Base-by-base conservation (phyloP, 2,797 vertebrate genomes). In the Leptatherina wallacei region DNA sequence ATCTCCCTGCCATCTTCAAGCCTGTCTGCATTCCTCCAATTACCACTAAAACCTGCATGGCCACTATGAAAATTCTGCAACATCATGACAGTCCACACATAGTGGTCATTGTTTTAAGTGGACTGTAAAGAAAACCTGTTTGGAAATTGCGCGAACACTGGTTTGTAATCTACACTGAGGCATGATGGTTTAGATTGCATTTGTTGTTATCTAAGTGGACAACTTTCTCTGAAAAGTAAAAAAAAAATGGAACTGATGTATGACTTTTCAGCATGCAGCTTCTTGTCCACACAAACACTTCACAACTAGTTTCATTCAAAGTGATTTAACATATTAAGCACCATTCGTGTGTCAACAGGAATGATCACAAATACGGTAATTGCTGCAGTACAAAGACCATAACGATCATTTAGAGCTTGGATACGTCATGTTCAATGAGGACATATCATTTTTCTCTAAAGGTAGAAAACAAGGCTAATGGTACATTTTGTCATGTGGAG, bases 331-430 rank as follows among this genome's bases (percentile, higher is more conserved):
- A 61, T 83, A 85, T 83, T 89, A 69, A 75, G 70, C 72, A 71
- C 74, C 65, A 66, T 77, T 78, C 70, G 73, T 73, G 82, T 87
- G 89, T 92, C 90, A 92, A 90, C 90, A 88, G 75, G 68, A 74
- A 44, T 51, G 65, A 76, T 89, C 81, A 80, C 80, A 83, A 79
- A 91, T 84, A 88, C 4, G 11, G 56, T 93, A 90, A 93, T 91
- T 89, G 73, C 75, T 75, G 80, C 77, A 72, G 86, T 74, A 82
- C 85, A 86, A 85, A 89, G 83, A 84, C 86, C 72, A 85, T 90
- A 92, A 92, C 89, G 69, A 85, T 76, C 77, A 77, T 86, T 71
- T 80, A 20, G 62, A 75, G 60, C 72, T 20, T 52, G 51, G 75
- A 66, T 65, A 62, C 78, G 75, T 82, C 77, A 80, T 80, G 62